Conservation (phyloP, 1,140 invertebrate genomes). For the Eufriesea mexicana region DNA sequence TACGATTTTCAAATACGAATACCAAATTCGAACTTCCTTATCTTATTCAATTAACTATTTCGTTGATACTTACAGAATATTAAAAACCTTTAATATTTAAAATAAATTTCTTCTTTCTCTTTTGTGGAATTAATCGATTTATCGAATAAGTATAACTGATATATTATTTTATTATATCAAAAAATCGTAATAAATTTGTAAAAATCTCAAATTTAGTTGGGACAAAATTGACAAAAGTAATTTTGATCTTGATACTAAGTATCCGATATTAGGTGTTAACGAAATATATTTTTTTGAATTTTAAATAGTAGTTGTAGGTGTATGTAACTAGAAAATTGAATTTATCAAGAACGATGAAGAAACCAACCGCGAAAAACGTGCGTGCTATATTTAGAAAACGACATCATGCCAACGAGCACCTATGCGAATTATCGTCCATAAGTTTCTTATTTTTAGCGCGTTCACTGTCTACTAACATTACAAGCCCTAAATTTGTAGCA, state of each 20-base stretch:
- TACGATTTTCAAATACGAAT: not conserved
- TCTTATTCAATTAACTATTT: not conserved
- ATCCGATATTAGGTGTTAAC: not conserved
- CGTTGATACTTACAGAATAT: not conserved
- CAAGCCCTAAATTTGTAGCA: not conserved
- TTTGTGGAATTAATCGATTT: no score
- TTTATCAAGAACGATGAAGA: slow-evolving; percentile 23
- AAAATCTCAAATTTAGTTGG: no score
- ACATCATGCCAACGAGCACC: slow-evolving; percentile 23
- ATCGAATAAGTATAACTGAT: no score
- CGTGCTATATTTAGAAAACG: slow-evolving; percentile 20
- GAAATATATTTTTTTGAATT: not conserved
- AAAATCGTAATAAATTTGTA: no score
- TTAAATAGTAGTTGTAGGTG: not conserved
- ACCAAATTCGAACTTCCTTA: slow-evolving; percentile 25
- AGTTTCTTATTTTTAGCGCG: slow-evolving; percentile 37
- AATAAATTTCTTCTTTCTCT: no score
- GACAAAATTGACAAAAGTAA: not conserved
- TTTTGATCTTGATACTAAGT: not conserved
- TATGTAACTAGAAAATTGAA: not conserved
- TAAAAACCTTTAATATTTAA: no score
- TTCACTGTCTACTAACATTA: slow-evolving; percentile 28
- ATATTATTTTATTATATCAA: no score
- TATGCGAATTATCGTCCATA: slow-evolving; percentile 34
- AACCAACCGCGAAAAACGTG: slow-evolving; percentile 36